Percentiles rank a stretch among this genome's conserved stretches.
Evolutionary conservation across 2,113 vertebrate genomes (phyloP).

Genomic region (Ciconia maguari): DNA sequence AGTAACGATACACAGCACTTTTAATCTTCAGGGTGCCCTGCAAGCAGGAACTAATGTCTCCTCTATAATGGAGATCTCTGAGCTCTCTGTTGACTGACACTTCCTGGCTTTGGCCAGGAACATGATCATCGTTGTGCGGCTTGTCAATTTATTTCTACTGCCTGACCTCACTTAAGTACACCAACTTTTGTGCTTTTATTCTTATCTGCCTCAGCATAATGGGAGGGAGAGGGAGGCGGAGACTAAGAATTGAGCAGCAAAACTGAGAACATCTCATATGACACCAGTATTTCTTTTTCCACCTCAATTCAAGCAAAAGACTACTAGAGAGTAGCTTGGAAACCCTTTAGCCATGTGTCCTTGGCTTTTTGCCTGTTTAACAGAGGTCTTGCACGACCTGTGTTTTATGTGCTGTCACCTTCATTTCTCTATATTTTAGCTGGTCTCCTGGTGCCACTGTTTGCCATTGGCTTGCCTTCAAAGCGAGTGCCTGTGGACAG

Average conservation of each 20-base stretch:
- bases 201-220: neutral
- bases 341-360: neutral
- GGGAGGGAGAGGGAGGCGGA: neutral
- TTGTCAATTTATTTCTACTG: neutral
- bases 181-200: neutral
- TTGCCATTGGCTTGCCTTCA: slow-evolving; percentile 49
- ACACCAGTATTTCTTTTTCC: neutral
- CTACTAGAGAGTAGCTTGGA: neutral
- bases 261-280: neutral
- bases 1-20: neutral
- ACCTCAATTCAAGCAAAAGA: neutral
- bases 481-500: slow-evolving; percentile 4
- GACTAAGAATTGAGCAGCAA: neutral
- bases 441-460: slow-evolving; percentile 40
- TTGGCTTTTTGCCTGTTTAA: slow-evolving; percentile 22
- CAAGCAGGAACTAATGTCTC: neutral
- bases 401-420: slow-evolving; percentile 44
- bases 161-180: neutral
- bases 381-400: slow-evolving; percentile 10
- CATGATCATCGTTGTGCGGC: neutral
- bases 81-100: neutral
- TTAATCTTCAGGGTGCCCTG: neutral
- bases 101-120: neutral
- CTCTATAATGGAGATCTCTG: neutral
- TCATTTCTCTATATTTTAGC: slow-evolving; percentile 41